Percentiles rank a stretch among this genome's conserved stretches.
phyloP scores from a whole-genome alignment of 2,113 vertebrate species.

The Himantopus leucocephalus region DNA sequence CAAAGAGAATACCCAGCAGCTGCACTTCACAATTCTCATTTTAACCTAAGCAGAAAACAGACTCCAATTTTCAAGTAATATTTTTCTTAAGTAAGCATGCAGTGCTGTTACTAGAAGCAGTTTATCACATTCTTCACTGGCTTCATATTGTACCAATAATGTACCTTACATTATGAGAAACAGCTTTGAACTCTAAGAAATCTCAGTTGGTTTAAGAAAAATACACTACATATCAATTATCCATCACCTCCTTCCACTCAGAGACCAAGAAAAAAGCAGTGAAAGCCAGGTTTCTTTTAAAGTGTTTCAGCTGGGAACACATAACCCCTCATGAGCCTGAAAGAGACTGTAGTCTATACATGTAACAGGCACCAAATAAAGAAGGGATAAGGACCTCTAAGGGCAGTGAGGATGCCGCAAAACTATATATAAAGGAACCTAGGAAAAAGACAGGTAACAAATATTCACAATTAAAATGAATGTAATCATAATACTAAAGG shows the following conservation, averaged over 20 bases:
- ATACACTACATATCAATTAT: neutral
- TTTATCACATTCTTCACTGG: neutral
- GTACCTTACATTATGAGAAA: neutral
- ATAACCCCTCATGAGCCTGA: neutral
- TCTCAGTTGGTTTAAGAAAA: neutral
- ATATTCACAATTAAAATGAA: neutral
- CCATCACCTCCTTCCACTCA: neutral
- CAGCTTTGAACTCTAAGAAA: neutral
- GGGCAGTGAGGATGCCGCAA: neutral
- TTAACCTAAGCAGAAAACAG: neutral
- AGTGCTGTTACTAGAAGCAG: neutral
- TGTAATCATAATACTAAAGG: neutral
- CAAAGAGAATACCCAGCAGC: neutral
- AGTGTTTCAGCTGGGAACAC: neutral
- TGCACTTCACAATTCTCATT: neutral
- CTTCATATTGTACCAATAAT: neutral
- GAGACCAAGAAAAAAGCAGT: neutral
- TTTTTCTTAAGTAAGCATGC: neutral
- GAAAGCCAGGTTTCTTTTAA: neutral
- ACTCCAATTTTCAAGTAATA: neutral
- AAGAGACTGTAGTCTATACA: neutral
- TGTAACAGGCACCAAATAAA: neutral
- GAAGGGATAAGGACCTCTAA: neutral
- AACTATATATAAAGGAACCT: neutral
- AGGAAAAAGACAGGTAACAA: neutral